A percentile compares a stretch with the other conserved stretches of the same genome.
phyloP scores from a whole-genome alignment of 2,888 invertebrate species.

The Ennomos erosarius region DNA sequence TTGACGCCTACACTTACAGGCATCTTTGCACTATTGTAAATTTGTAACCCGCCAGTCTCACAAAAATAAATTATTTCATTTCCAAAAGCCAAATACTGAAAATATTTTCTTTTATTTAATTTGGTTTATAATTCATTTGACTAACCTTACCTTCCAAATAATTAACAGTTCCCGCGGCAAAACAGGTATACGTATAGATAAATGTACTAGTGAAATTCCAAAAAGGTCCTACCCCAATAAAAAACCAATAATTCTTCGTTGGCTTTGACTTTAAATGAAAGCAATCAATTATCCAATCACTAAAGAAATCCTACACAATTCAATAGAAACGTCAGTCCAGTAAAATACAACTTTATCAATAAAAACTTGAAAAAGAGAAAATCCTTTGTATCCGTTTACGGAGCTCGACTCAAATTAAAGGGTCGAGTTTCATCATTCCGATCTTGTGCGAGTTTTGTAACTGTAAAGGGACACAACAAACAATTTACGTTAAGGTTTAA shows the following conservation, averaged over 20 bases:
- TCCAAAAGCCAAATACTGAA: no score
- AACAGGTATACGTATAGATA: no score
- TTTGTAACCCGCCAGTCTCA: no score
- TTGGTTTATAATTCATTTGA: no score
- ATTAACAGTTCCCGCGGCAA: neutral
- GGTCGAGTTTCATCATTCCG: conserved; percentile 48
- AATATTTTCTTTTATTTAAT: no score
- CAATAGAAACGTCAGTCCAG: conserved; percentile 35
- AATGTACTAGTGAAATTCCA: no score
- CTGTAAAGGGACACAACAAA: conserved; percentile 31
- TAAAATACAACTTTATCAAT: conserved; percentile 44
- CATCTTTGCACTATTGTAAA: no score
- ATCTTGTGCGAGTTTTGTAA: conserved; percentile 45
- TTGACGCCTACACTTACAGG: no score
- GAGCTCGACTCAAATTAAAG: conserved; percentile 55
- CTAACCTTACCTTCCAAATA: no score
- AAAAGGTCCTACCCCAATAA: no score
- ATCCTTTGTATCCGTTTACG: conserved; percentile 52
- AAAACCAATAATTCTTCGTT: no score
- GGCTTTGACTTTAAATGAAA: neutral
- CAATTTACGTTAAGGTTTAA: conserved; percentile 21
- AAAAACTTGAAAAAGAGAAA: conserved; percentile 37
- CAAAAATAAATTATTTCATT: no score
- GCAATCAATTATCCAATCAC: conserved; percentile 11
- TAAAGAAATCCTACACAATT: conserved; percentile 26